phyloP scores from a whole-genome alignment of 2,888 invertebrate genomes.

The Neria commutata region DNA sequence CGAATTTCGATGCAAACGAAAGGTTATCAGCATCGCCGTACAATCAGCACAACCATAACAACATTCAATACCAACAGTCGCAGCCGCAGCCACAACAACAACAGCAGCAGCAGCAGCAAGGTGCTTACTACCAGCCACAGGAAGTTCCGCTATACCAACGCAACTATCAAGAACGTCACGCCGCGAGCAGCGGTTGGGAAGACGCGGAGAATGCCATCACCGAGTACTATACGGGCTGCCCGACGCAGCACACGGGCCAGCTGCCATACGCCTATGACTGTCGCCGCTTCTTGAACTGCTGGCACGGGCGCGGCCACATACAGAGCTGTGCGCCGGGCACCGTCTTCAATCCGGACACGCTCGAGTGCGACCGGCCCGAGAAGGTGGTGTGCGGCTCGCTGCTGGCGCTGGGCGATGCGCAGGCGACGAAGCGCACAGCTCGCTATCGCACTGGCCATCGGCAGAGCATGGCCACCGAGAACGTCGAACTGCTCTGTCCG shows the following conservation, averaged over 20 bases:
- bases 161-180: conserved; percentile 12
- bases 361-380: conserved; percentile 69
- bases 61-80: conserved; percentile 5
- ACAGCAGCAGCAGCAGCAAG: conserved; percentile 18
- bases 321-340: conserved; percentile 72
- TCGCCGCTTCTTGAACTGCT: conserved; percentile 71
- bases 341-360: conserved; percentile 67
- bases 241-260: conserved; percentile 64
- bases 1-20: conserved; percentile 19
- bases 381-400: conserved; percentile 65
- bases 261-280: conserved; percentile 69
- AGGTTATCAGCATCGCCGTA: conserved; percentile 44
- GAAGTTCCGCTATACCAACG: conserved; percentile 38
- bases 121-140: conserved; percentile 35
- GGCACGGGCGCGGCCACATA: conserved; percentile 68
- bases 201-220: conserved; percentile 41
- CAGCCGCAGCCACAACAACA: conserved; percentile 15
- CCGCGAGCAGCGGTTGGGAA: conserved; percentile 22
- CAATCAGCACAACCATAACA: conserved; percentile 9
- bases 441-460: conserved; percentile 34
- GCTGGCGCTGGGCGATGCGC: conserved; percentile 17
- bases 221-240: conserved; percentile 58
- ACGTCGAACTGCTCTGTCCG: conserved; percentile 61
- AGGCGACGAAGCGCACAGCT: neutral
- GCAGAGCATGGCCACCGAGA: conserved; percentile 22